Evolutionary conservation across 2,113 vertebrate genomes (phyloP).

Genomic region (Perca fluviatilis): DNA sequence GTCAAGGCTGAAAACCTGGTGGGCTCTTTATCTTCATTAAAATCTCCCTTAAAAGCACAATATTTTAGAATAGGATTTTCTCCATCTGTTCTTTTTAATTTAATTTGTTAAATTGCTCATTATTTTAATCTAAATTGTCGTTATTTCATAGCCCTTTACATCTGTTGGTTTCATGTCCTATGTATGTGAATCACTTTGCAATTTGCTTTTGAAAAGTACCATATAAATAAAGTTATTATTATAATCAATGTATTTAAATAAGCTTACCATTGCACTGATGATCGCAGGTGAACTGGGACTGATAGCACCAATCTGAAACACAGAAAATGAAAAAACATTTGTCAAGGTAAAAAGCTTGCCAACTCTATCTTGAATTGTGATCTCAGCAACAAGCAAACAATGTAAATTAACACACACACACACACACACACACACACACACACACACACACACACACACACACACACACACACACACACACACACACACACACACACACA

Average conservation of each 20-base stretch:
- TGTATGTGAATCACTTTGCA: not conserved
- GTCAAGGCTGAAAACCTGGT: not conserved
- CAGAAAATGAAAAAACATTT: conserved; percentile 5
- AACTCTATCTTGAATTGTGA: too few relatives aligned
- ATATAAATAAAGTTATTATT: not conserved
- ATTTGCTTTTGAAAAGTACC: not conserved
- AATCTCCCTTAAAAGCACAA: not conserved
- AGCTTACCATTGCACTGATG: conserved; percentile 79
- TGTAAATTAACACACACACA: not conserved
- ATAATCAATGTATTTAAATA: not conserved
- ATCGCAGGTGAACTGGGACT: conserved; percentile 78
- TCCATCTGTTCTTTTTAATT: not conserved
- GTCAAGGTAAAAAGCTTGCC: not conserved
- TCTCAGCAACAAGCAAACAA: not conserved
- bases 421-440: not conserved
- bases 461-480: too few relatives aligned
- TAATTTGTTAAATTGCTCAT: not conserved
- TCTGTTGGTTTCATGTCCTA: not conserved
- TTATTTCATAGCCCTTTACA: not conserved
- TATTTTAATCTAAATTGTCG: not conserved
- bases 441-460: too few relatives aligned
- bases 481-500: not conserved
- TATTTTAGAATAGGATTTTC: not conserved
- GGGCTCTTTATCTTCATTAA: not conserved
- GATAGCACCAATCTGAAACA: conserved; percentile 85